These are phyloP conservation scores for Philaethria dido DNA, from an alignment of 2,888 invertebrate genomes.

Conservation along the genomic window DNA sequence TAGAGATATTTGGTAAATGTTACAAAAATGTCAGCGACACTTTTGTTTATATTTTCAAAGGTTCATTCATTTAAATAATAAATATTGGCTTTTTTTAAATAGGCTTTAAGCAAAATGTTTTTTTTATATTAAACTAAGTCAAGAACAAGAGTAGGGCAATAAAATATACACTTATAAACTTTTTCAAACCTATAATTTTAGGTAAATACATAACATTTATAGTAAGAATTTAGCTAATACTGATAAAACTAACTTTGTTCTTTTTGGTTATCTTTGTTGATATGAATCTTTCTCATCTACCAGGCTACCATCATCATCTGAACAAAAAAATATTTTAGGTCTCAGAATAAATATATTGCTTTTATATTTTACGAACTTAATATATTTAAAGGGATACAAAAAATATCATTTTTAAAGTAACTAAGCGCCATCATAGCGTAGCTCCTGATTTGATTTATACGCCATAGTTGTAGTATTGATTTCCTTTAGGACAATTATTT, in stretches of 20 bases:
- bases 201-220: too few relatives aligned
- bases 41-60: constrained; percentile 15
- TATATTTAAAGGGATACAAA: background rate
- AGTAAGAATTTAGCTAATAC: too few relatives aligned
- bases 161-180: too few relatives aligned
- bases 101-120: too few relatives aligned
- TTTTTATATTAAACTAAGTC: background rate
- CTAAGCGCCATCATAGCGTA: too few relatives aligned
- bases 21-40: constrained; percentile 16
- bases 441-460: too few relatives aligned
- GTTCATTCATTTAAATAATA: background rate
- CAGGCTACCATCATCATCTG: background rate
- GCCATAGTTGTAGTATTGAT: too few relatives aligned
- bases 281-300: background rate
- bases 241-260: too few relatives aligned
- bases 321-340: background rate
- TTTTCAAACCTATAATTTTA: background rate
- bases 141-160: too few relatives aligned
- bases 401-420: too few relatives aligned
- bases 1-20: constrained; percentile 3
- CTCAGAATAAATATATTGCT: background rate
- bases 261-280: background rate
- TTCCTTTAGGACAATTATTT: too few relatives aligned
- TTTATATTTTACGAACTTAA: background rate
- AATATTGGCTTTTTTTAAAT: background rate